Evolutionary conservation across 2,797 vertebrate species (phyloP).

Genomic region (Anguilla obscura): DNA sequence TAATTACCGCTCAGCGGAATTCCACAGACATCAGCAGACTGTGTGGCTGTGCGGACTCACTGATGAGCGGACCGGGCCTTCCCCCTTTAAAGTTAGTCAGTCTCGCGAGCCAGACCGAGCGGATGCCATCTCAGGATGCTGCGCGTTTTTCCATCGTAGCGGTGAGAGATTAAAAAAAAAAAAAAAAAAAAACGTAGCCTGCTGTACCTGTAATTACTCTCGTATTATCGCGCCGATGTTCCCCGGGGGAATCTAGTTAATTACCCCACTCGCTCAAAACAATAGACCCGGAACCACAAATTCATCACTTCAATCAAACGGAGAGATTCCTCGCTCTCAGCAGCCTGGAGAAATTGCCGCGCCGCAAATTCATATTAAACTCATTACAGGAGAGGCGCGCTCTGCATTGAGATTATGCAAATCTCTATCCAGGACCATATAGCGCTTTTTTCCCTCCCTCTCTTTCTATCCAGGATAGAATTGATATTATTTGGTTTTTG

Average conservation of each 20-base stretch:
- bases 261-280: constrained; percentile 5
- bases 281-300: background rate
- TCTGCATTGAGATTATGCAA: constrained; percentile 22
- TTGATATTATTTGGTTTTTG: background rate
- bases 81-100: background rate
- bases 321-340: constrained; percentile 14
- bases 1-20: constrained; percentile 15
- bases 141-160: background rate
- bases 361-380: constrained; percentile 9
- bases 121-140: background rate
- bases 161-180: too few relatives aligned
- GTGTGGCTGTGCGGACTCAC: background rate
- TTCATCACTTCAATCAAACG: background rate
- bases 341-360: constrained; percentile 14
- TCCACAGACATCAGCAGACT: background rate
- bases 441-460: background rate
- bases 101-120: background rate
- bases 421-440: constrained; percentile 10
- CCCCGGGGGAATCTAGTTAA: constrained; percentile 3
- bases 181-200: background rate
- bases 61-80: background rate
- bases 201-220: constrained; percentile 13
- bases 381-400: background rate
- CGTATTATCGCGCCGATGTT: background rate
- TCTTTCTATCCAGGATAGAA: background rate